These are phyloP conservation scores for Brachirus orientalis DNA, from an alignment of 2,113 vertebrate genomes.

Conservation along the genomic window DNA sequence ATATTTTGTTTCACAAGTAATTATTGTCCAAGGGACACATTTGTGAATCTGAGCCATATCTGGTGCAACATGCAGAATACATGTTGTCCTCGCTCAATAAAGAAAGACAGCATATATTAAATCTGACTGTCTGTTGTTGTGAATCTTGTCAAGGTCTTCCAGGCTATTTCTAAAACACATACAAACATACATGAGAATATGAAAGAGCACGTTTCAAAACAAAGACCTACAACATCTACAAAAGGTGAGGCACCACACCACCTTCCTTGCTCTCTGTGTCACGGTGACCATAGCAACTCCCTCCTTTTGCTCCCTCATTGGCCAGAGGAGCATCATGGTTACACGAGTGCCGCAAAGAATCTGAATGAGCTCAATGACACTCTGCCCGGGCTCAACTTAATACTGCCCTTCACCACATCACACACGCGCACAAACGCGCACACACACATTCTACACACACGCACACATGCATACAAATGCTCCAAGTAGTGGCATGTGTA, in stretches of 20 bases:
- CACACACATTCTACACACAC: conserved; percentile 6
- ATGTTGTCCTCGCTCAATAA: conserved; percentile 25
- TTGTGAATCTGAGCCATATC: conserved; percentile 15
- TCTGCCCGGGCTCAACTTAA: conserved; percentile 61
- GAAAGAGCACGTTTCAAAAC: neutral
- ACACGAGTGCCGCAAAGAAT: conserved; percentile 75
- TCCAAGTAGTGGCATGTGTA: conserved; percentile 46
- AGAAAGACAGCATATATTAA: conserved; percentile 40
- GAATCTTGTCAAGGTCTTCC: conserved; percentile 9
- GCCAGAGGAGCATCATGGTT: conserved; percentile 66
- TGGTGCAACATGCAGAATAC: conserved; percentile 19
- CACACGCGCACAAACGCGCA: conserved; percentile 15
- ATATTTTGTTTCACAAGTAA: neutral
- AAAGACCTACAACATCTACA: conserved; percentile 32
- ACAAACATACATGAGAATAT: neutral
- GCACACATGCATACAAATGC: conserved; percentile 40
- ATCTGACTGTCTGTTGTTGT: conserved; percentile 11
- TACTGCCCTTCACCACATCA: conserved; percentile 66
- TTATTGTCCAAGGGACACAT: neutral
- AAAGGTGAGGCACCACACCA: conserved; percentile 48
- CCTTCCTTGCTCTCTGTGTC: conserved; percentile 56
- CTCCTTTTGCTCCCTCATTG: conserved; percentile 65
- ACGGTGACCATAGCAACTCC: conserved; percentile 78
- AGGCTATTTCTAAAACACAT: conserved; percentile 14
- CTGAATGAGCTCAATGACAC: conserved; percentile 79